Percentiles rank a stretch among this genome's conserved stretches.
Conservation (phyloP, 2,888 invertebrate genomes). For the Eupeodes latifasciatus region DNA sequence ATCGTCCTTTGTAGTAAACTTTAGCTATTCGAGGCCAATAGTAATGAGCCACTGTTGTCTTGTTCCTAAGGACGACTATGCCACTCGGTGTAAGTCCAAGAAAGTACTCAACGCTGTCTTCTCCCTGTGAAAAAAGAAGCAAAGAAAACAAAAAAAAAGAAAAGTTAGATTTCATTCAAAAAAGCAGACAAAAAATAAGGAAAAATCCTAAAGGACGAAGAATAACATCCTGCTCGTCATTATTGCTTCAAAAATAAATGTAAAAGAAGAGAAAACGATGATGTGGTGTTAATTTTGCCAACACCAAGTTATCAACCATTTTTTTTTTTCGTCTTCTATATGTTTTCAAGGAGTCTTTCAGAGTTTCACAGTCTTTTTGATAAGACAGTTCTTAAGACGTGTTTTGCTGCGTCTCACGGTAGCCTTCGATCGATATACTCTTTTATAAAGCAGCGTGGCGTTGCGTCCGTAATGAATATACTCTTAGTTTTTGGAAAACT, state of each 20-base stretch:
- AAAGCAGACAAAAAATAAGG: slow-evolving; percentile 51
- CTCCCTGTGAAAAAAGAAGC: slow-evolving; percentile 88
- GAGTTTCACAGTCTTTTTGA: slow-evolving; percentile 9
- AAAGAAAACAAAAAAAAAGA: slow-evolving; percentile 54
- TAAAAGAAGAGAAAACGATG: slow-evolving; percentile 25
- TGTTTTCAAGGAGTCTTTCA: too few relatives aligned
- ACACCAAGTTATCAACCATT: slow-evolving; percentile 56
- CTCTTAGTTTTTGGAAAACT: slow-evolving; percentile 48
- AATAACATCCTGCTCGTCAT: slow-evolving; percentile 43
- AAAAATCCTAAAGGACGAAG: slow-evolving; percentile 42
- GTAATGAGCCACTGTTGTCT: slow-evolving; percentile 98
- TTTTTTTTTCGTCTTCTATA: not conserved
- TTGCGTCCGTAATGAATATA: slow-evolving; percentile 49
- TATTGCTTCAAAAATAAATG: slow-evolving; percentile 3
- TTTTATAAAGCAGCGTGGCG: not conserved
- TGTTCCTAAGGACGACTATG: slow-evolving; percentile 96
- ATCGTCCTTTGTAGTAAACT: slow-evolving; percentile 97
- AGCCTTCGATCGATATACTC: slow-evolving; percentile 42
- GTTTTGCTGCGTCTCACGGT: not conserved
- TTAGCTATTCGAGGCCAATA: slow-evolving; percentile 99
- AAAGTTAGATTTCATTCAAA: slow-evolving; percentile 32
- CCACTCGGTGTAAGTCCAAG: slow-evolving; percentile 98
- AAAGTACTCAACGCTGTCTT: slow-evolving; percentile 98
- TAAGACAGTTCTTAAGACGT: slow-evolving; percentile 11
- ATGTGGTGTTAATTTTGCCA: slow-evolving; percentile 66